A percentile compares a stretch with the other conserved stretches of the same genome.
Conservation (phyloP, 2,113 vertebrate species). For the Gila orcuttii region DNA sequence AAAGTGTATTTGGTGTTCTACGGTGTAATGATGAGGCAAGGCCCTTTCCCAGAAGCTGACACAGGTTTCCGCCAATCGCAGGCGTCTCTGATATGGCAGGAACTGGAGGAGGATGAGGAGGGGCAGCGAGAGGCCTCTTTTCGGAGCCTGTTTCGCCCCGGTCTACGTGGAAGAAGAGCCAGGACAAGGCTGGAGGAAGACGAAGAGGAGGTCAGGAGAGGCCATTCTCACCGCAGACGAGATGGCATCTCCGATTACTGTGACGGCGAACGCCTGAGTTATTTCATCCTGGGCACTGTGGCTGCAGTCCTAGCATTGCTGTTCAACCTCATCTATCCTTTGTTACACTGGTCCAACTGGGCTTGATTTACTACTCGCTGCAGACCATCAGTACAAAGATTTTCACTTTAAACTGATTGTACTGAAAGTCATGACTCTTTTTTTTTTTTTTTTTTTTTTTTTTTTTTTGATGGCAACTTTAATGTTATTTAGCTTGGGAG, state of each 20-base stretch:
- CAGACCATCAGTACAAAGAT: neutral
- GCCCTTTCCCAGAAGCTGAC: slow-evolving; percentile 86
- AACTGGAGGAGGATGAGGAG: slow-evolving; percentile 95
- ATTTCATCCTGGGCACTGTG: slow-evolving; percentile 89
- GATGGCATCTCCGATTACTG: slow-evolving; percentile 76
- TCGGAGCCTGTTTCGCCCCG: slow-evolving; percentile 72
- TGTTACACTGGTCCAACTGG: slow-evolving; percentile 83
- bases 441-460: no score
- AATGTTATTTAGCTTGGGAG: neutral
- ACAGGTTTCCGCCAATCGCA: slow-evolving; percentile 97
- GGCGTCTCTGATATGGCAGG: slow-evolving; percentile 99
- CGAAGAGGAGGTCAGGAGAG: slow-evolving; percentile 55
- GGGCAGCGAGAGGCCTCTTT: slow-evolving; percentile 67
- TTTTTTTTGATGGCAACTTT: neutral
- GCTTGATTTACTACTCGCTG: slow-evolving; percentile 61
- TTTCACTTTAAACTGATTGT: neutral
- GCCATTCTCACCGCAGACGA: slow-evolving; percentile 67
- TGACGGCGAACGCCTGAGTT: slow-evolving; percentile 87
- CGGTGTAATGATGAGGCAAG: slow-evolving; percentile 56
- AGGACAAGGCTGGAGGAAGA: slow-evolving; percentile 62
- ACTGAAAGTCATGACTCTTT: neutral
- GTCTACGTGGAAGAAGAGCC: slow-evolving; percentile 69
- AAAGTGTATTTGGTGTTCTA: slow-evolving; percentile 5
- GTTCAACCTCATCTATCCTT: slow-evolving; percentile 88
- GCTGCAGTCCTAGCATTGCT: slow-evolving; percentile 88